These are phyloP conservation scores for Cynocephalus volans DNA, from an alignment of 2,113 vertebrate species.

Conservation along the genomic window DNA sequence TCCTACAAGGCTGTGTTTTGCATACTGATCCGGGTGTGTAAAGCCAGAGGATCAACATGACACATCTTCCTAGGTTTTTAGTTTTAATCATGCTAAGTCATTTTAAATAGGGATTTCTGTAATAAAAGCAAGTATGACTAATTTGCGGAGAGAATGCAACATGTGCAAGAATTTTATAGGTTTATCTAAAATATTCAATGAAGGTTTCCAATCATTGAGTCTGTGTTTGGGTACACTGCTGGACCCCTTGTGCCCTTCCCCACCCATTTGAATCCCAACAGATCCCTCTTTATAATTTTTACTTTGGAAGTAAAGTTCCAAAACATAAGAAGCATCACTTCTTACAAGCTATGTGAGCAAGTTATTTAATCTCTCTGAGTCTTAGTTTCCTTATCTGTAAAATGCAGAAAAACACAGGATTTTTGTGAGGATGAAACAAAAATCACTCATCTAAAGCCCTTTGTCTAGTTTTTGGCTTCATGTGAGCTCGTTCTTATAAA, in stretches of 20 bases:
- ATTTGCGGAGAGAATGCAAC: not conserved
- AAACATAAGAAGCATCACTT: not conserved
- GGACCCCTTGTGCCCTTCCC: not conserved
- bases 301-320: not conserved
- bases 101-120: not conserved
- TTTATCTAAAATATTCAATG: not conserved
- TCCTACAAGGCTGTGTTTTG: not conserved
- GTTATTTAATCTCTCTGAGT: not conserved
- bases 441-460: not conserved
- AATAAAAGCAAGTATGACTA: not conserved
- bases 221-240: no score
- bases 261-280: not conserved
- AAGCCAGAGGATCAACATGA: no score
- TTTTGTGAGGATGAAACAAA: not conserved
- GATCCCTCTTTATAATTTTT: not conserved
- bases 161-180: not conserved
- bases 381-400: constrained; percentile 1
- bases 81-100: not conserved
- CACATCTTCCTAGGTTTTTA: not conserved
- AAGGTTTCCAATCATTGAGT: not conserved
- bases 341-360: not conserved
- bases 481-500: not conserved
- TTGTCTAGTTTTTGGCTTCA: not conserved
- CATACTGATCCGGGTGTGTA: not conserved
- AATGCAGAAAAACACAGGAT: not conserved